These are phyloP conservation scores for Porites cylindrica DNA, from an alignment of 92 coral and sea anemone genomes.

Conservation along the genomic window DNA sequence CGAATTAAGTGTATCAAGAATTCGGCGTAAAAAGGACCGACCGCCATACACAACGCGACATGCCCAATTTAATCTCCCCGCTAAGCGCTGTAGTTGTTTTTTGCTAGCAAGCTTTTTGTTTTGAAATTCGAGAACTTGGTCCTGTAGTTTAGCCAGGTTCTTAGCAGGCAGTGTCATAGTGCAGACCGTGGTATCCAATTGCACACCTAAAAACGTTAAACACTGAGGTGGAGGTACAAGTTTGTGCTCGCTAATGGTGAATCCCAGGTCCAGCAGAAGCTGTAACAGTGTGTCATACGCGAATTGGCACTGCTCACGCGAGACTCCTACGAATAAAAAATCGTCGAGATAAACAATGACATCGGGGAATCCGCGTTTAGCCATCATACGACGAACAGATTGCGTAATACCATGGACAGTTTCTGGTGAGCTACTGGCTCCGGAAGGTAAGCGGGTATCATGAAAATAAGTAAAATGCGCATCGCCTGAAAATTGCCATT, in stretches of 20 bases:
- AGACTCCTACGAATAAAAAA: background rate
- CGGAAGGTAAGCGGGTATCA: constrained; percentile 35
- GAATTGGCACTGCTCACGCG: constrained; percentile 1
- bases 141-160: background rate
- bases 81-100: background rate
- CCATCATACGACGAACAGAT: constrained; percentile 33
- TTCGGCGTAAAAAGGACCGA: too few species aligned
- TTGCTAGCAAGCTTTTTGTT: constrained; percentile 4
- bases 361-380: constrained; percentile 13
- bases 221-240: constrained; percentile 29
- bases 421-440: constrained; percentile 38
- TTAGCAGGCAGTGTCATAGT: constrained; percentile 18
- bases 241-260: constrained; percentile 22
- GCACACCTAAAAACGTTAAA: constrained; percentile 15
- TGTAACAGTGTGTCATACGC: constrained; percentile 22
- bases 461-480: constrained; percentile 34
- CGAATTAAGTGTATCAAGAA: too few species aligned
- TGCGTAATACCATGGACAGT: constrained; percentile 37
- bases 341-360: constrained; percentile 41
- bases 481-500: constrained; percentile 45
- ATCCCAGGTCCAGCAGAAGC: constrained; percentile 29
- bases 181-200: constrained; percentile 23
- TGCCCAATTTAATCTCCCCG: background rate
- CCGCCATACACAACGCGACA: too few species aligned
- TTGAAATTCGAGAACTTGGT: background rate